These are phyloP conservation scores for Suillia variegata DNA, from an alignment of 2,888 invertebrate genomes.

Conservation along the genomic window DNA sequence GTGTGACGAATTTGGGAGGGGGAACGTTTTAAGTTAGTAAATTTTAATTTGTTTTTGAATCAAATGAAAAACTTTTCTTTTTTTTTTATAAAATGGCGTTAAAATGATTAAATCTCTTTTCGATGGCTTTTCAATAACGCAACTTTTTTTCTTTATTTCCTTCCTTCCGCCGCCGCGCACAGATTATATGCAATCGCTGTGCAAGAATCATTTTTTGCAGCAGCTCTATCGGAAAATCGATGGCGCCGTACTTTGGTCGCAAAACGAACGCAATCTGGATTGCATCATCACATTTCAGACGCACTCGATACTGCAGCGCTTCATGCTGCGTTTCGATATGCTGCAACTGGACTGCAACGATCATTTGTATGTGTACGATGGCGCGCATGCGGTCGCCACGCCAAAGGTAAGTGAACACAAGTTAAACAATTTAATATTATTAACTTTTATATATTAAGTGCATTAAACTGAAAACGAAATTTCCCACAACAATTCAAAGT, in stretches of 20 bases:
- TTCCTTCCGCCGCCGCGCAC: slow-evolving; percentile 61
- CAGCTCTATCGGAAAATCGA: slow-evolving; percentile 89
- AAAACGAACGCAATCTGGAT: slow-evolving; percentile 88
- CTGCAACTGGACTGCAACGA: slow-evolving; percentile 93
- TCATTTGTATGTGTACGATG: slow-evolving; percentile 90
- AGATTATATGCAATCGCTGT: slow-evolving; percentile 89
- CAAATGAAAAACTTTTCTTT: not conserved
- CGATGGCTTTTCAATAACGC: slow-evolving; percentile 53
- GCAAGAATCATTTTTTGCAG: slow-evolving; percentile 88
- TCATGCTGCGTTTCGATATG: slow-evolving; percentile 92
- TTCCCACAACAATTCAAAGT: slow-evolving; percentile 41
- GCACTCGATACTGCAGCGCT: slow-evolving; percentile 90
- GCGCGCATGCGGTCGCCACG: slow-evolving; percentile 85
- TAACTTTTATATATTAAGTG: slow-evolving; percentile 33
- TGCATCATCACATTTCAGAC: slow-evolving; percentile 94
- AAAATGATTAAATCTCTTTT: too few relatives aligned
- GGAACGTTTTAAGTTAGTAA: not conserved
- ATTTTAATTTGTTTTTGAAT: not conserved
- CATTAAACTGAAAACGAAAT: slow-evolving; percentile 7
- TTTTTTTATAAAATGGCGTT: too few relatives aligned
- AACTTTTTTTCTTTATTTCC: slow-evolving; percentile 27
- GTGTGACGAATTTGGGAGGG: too few relatives aligned
- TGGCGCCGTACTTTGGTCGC: slow-evolving; percentile 87
- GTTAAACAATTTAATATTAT: not conserved
- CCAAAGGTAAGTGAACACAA: slow-evolving; percentile 73